Evolutionary conservation across 2,888 invertebrate species (phyloP), one percentile per base, ranked within the genome.

Genomic region (Ormia ochracea): DNA sequence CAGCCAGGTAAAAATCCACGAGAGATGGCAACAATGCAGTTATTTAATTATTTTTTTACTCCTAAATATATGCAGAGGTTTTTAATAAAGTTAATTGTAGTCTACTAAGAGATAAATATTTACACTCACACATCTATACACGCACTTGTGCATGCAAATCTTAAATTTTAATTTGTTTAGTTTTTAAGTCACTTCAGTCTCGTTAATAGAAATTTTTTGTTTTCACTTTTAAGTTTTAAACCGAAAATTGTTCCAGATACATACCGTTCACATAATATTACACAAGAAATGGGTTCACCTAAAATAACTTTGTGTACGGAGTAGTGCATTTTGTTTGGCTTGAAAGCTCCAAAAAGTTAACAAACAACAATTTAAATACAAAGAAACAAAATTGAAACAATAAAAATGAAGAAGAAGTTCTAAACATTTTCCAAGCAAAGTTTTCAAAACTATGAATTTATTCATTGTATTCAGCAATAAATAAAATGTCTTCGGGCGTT

Each of bases 401-500:
- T 23, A 14, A 7, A 43, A 41, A 33, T 4, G 0, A 28, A n/a
- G 21, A 4, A 19, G 21, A 38, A 48, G 12, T 38, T n/a, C 33
- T 14, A 56, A 74, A 41, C 14, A 48, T 21, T 4, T 23, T 38
- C 10, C n/a, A n/a, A 26, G 5, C 45, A 63, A 56, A 50, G 19
- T 38, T 65, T 38, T 5, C 31, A 33, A 38, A 65, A 70, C 19
- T 26, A 48, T 50, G 48, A 17, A 33, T 54, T 28, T n/a, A 26
- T 38, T 43, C 43, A 21, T 61, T 59, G 52, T 45, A 14, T 26
- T 31, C 14, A 45, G n/a, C 59, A 56, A 68, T 38, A 73, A 38
- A 73, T 31, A 48, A 56, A 68, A 63, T 63, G 54, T 33, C 78
- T 73, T 3, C 41, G 50, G 68, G 73, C 78, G 14, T 61, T 54